Conservation (phyloP, 2,888 invertebrate species). For the Apoda limacodes region DNA sequence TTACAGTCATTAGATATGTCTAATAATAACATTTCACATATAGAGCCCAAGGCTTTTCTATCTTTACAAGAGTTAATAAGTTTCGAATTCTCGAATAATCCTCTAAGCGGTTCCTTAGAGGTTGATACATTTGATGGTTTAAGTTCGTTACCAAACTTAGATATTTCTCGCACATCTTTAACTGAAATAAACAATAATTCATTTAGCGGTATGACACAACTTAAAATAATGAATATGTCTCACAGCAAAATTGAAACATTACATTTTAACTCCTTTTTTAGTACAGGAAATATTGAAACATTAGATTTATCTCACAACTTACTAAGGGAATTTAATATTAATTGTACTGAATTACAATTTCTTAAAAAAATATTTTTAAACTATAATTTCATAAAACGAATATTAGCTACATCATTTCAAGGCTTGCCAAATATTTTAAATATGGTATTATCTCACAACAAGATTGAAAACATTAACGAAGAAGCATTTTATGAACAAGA, state of each 20-base stretch:
- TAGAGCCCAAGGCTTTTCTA: constrained; percentile 33
- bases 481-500: constrained; percentile 26
- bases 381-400: constrained; percentile 31
- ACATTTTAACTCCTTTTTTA: constrained; percentile 34
- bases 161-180: constrained; percentile 35
- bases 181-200: constrained; percentile 34
- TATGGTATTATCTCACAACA: constrained; percentile 31
- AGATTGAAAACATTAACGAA: constrained; percentile 23
- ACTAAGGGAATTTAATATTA: constrained; percentile 31
- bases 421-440: constrained; percentile 25
- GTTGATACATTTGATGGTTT: constrained; percentile 37
- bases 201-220: constrained; percentile 34
- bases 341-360: constrained; percentile 30
- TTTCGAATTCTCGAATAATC: constrained; percentile 39
- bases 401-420: constrained; percentile 24
- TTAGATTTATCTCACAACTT: constrained; percentile 44
- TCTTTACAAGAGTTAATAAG: constrained; percentile 29
- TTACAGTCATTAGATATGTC: constrained; percentile 40
- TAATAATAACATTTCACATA: constrained; percentile 33
- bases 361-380: constrained; percentile 30
- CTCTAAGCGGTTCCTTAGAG: constrained; percentile 30
- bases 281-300: constrained; percentile 30
- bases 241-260: constrained; percentile 30
- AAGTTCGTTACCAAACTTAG: constrained; percentile 32
- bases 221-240: constrained; percentile 39